Conservation (phyloP, 1,140 invertebrate genomes). For the Rhizoglyphus robini region DNA sequence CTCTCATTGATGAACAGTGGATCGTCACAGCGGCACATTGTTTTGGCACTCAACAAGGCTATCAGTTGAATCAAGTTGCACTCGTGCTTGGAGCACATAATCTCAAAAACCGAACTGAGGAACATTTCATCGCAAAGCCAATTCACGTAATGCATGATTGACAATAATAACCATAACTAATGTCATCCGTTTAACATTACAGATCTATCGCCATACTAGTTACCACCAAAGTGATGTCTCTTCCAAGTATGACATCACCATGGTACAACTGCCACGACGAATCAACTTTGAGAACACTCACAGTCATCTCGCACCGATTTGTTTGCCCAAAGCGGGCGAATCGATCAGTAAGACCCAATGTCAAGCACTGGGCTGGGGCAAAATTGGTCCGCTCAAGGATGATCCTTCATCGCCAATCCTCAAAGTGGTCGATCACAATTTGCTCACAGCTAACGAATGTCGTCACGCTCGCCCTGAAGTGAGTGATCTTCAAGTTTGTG, state of each 20-base stretch:
- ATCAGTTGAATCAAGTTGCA: background rate
- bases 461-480: background rate
- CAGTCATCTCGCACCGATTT: background rate
- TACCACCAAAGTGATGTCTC: background rate
- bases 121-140: background rate
- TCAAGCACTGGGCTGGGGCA: background rate
- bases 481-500: background rate
- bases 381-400: background rate
- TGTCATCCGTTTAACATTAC: no score
- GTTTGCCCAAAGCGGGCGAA: background rate
- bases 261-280: background rate
- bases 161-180: background rate
- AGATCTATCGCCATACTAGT: background rate
- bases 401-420: background rate
- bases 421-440: background rate
- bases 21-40: slow-evolving; percentile 3
- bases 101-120: background rate
- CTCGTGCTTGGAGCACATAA: background rate
- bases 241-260: background rate
- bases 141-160: background rate
- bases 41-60: background rate
- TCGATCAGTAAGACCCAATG: background rate
- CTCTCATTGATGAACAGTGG: slow-evolving; percentile 4
- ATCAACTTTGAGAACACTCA: background rate
- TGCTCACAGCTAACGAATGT: background rate